Percentiles rank a stretch among this genome's conserved stretches.
phyloP scores from a whole-genome alignment of 2,888 invertebrate species.

The Sepiola atlantica region DNA sequence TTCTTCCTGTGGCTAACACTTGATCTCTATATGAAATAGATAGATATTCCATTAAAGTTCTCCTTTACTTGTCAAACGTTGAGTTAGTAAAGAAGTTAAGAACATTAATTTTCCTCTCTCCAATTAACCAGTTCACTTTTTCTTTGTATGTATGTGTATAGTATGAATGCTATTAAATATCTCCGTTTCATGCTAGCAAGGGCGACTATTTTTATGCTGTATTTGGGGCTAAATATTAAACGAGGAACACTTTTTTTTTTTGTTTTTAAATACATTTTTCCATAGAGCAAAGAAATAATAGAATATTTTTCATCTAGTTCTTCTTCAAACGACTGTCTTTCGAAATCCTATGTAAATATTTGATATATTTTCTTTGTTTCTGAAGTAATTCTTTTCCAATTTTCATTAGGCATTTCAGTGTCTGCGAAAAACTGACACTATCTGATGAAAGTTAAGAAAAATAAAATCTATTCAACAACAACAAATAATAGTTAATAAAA shows the following conservation, averaged over 20 bases:
- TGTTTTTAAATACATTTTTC: background rate
- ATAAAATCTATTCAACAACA: too few species aligned
- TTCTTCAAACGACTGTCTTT: background rate
- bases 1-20: too few species aligned
- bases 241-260: background rate
- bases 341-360: background rate
- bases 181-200: background rate
- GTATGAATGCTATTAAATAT: background rate
- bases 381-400: background rate
- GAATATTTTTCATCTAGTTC: conserved; percentile 4
- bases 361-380: background rate
- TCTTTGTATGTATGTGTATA: too few species aligned
- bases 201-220: background rate
- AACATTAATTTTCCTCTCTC: too few species aligned
- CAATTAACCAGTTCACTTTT: too few species aligned
- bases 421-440: too few species aligned
- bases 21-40: too few species aligned
- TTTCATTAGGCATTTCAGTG: background rate
- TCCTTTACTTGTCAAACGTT: too few species aligned
- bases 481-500: too few species aligned
- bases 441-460: too few species aligned
- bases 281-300: background rate
- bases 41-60: too few species aligned
- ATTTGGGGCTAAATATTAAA: background rate
- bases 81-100: too few species aligned